Percentiles rank a stretch among this genome's conserved stretches.
Conservation (phyloP, 2,888 invertebrate species). For the Phytoseiulus persimilis region DNA sequence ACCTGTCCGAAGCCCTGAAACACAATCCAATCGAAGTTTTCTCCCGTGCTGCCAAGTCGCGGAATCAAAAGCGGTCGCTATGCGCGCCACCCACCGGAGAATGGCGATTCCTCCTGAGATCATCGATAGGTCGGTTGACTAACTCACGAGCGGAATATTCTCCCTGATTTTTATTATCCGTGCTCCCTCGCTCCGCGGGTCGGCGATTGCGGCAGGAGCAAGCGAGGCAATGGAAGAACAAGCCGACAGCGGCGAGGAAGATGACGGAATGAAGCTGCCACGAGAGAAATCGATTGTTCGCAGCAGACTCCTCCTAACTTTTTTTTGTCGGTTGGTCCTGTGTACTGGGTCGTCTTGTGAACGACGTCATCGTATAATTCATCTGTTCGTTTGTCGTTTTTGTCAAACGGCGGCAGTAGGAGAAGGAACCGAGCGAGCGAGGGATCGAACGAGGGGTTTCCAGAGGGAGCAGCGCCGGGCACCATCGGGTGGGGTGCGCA, state of each 20-base stretch:
- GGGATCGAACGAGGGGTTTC: neutral
- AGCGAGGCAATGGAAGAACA: neutral
- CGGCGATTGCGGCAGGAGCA: neutral
- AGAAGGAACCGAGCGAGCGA: neutral
- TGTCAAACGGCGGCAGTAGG: neutral
- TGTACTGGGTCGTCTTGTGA: neutral
- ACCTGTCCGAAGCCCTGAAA: no score
- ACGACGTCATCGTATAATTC: neutral
- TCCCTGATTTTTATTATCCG: neutral
- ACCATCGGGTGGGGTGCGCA: neutral
- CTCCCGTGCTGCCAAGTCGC: neutral
- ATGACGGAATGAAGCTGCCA: slow-evolving; percentile 5
- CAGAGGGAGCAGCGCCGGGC: neutral
- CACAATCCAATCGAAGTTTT: no score
- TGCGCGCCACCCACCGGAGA: neutral
- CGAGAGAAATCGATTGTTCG: neutral
- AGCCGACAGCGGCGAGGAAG: neutral
- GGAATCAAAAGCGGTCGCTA: neutral
- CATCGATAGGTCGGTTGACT: neutral
- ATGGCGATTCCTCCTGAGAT: neutral
- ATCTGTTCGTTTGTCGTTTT: slow-evolving; percentile 5
- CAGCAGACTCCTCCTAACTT: neutral
- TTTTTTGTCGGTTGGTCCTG: neutral
- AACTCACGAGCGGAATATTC: neutral
- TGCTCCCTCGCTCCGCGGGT: neutral